Conservation (phyloP, 2,888 invertebrate species). For the Pristionchus fissidentatus region DNA sequence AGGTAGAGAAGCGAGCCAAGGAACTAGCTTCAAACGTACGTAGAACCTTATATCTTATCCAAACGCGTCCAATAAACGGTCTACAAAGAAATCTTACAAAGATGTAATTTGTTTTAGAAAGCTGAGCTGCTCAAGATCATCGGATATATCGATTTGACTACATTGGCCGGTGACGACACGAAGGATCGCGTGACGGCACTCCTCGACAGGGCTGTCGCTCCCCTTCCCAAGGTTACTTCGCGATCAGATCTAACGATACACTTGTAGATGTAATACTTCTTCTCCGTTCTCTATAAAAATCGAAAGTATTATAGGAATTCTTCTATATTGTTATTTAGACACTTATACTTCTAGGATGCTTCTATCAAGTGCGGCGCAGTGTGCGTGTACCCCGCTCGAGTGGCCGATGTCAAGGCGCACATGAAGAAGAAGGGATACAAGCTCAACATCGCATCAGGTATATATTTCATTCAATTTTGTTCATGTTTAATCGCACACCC, state of each 20-base stretch:
- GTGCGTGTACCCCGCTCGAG: slow-evolving; percentile 92
- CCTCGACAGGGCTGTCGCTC: slow-evolving; percentile 84
- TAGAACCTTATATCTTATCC: not conserved
- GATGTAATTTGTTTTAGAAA: slow-evolving; percentile 56
- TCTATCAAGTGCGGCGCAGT: slow-evolving; percentile 86
- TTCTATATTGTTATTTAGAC: not conserved
- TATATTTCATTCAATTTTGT: not conserved
- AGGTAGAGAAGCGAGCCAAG: slow-evolving; percentile 59
- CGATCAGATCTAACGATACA: not conserved
- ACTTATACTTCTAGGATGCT: slow-evolving; percentile 57
- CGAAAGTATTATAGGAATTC: too few relatives aligned
- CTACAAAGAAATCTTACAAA: not conserved
- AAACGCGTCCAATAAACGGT: not conserved
- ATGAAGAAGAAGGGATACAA: slow-evolving; percentile 54
- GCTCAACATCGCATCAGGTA: slow-evolving; percentile 64
- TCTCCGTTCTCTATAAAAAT: too few relatives aligned
- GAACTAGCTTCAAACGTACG: slow-evolving; percentile 53
- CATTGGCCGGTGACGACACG: slow-evolving; percentile 84
- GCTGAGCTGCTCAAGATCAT: slow-evolving; percentile 83
- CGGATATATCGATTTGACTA: slow-evolving; percentile 91
- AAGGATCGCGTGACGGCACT: slow-evolving; percentile 85
- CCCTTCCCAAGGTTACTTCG: slow-evolving; percentile 61
- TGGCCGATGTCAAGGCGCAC: slow-evolving; percentile 79
- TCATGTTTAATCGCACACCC: not conserved
- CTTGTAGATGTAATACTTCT: too few relatives aligned